Conservation (phyloP, 2,113 vertebrate genomes). For the Callipepla californica region DNA sequence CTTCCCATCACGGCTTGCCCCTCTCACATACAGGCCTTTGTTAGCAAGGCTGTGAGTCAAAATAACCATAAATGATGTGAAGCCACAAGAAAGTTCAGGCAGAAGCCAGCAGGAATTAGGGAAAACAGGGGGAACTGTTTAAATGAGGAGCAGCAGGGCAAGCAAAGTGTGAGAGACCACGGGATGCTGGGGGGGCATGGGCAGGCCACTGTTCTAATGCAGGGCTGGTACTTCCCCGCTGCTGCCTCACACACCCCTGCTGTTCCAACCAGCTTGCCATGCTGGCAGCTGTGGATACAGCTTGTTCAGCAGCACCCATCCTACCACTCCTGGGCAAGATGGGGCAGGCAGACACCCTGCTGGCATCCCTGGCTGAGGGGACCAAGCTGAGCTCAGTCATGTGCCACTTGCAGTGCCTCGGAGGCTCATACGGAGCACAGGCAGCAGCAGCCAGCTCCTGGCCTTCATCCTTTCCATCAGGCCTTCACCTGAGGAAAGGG, state of each 20-base stretch:
- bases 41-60: not conserved
- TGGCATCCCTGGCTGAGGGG: not conserved
- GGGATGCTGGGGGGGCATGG: not conserved
- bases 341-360: not conserved
- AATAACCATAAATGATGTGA: not conserved
- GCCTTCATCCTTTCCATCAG: not conserved
- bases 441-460: not conserved
- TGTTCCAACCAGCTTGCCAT: not conserved
- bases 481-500: not conserved
- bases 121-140: not conserved
- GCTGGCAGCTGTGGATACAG: not conserved
- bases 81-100: constrained; percentile 20
- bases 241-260: not conserved
- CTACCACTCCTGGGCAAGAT: not conserved
- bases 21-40: not conserved
- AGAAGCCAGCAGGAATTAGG: not conserved
- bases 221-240: not conserved
- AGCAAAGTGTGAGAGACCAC: not conserved
- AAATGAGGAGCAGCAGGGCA: not conserved
- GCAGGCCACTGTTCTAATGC: not conserved
- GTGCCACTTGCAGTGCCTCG: not conserved
- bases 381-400: not conserved
- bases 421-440: not conserved
- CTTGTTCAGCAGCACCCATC: not conserved
- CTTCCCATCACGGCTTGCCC: not conserved